Evolutionary conservation across 2,797 vertebrate genomes (phyloP).

Genomic region (Falco peregrinus): DNA sequence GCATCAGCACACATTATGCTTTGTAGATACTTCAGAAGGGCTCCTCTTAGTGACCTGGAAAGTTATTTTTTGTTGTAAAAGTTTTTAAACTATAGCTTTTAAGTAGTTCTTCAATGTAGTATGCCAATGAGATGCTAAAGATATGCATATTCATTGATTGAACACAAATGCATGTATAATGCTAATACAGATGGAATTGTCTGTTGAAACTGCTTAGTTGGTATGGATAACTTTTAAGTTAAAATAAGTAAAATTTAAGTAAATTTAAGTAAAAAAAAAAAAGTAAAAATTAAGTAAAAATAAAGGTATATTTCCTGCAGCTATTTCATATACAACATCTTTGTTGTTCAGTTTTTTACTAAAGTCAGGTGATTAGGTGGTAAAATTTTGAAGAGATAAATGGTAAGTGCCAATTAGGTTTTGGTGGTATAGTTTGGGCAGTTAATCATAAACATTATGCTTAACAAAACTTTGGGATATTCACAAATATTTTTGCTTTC

Average conservation of each 20-base stretch:
- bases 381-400: background rate
- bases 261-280: no score
- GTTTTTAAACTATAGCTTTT: background rate
- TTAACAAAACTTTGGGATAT: background rate
- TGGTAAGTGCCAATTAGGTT: background rate
- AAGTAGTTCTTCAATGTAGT: background rate
- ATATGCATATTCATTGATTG: background rate
- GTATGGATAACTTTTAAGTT: background rate
- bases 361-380: background rate
- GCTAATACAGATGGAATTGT: background rate
- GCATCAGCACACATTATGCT: background rate
- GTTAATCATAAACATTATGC: background rate
- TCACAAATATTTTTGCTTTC: background rate
- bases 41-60: background rate
- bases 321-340: background rate
- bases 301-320: background rate
- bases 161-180: background rate
- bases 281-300: background rate
- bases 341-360: background rate
- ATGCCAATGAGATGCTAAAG: background rate
- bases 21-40: background rate
- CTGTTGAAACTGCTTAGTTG: background rate
- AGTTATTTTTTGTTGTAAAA: background rate
- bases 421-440: background rate
- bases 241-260: background rate